Evolutionary conservation across 2,888 invertebrate genomes (phyloP), one percentile per base, ranked within the genome.

Genomic region (Morinoia aosen): DNA sequence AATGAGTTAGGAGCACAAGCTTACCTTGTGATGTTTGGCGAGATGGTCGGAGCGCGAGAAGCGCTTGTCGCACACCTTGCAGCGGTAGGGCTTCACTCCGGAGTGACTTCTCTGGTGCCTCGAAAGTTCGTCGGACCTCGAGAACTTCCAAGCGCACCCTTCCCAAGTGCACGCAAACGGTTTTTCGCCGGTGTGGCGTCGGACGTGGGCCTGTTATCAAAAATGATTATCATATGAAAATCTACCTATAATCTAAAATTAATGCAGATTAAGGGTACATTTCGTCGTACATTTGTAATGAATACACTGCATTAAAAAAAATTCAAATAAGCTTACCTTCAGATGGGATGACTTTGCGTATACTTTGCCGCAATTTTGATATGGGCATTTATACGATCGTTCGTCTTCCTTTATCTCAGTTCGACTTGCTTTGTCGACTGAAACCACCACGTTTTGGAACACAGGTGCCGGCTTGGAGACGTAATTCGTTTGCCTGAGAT

Each of bases 1-100:
- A 4, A 48, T 48, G 48, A 48, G 48, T 48, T 48, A 48, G 48
- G 48, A 48, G 48, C 48, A 48, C 48, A 48, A 48, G 25, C 8
- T 19, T 33, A 97, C 97, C 97, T 97, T 99, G 39, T 98, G 98
- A 97, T 99, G 99, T 97, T 99, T 99, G 58, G 99, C 98, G 96
- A 99, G 98, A 97, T 99, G 99, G 97, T 99, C 99, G 58, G 99
- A 99, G 58, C 99, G 98, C 0, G 99, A 98, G 97, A 99, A 99
- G 96, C 98, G 98, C 97, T 99, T 99, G 95, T 98, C 98, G 97
- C 99, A 99, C 97, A 98, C 98, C 96, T 98, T 98, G 97, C 99
- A 99, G 96, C 98, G 98, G 97, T 99, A 99, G 0, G 99, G 99
- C 97, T 99, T 99, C 96, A 99, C 98, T 0, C 99, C 99, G 0